Percentiles rank a stretch among this genome's conserved stretches.
These are phyloP conservation scores for Ichneumon xanthorius DNA, from an alignment of 2,888 invertebrate genomes.

Conservation along the genomic window DNA sequence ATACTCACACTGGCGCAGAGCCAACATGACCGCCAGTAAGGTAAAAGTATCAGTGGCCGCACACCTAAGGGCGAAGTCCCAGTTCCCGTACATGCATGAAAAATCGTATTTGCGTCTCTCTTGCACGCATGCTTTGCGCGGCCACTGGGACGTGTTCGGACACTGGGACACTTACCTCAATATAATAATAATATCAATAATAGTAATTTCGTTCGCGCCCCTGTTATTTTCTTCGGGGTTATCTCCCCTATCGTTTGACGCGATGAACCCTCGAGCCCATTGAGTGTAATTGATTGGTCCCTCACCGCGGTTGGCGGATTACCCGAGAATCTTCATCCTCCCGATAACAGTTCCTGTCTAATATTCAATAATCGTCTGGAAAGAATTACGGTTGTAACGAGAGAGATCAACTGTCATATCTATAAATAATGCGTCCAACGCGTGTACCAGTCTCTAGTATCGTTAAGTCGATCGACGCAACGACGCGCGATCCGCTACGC, in stretches of 20 bases:
- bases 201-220: background rate
- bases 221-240: background rate
- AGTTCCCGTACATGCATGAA: no score
- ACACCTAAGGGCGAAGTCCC: no score
- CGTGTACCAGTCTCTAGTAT: background rate
- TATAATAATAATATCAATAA: background rate
- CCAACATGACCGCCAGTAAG: no score
- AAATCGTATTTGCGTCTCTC: no score
- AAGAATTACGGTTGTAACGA: background rate
- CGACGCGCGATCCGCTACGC: background rate
- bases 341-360: background rate
- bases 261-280: background rate
- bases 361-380: constrained; percentile 3
- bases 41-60: no score
- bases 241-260: background rate
- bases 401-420: background rate
- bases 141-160: no score
- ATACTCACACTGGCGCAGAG: no score
- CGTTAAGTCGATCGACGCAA: background rate
- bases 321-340: background rate
- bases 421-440: constrained; percentile 8
- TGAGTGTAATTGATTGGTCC: background rate
- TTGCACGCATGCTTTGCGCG: no score
- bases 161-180: no score
- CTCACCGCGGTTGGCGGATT: constrained; percentile 14